Evolutionary conservation across 2,888 invertebrate species (phyloP), one percentile per base, ranked within the genome.

Genomic region (Pseudeuparius sepicola): DNA sequence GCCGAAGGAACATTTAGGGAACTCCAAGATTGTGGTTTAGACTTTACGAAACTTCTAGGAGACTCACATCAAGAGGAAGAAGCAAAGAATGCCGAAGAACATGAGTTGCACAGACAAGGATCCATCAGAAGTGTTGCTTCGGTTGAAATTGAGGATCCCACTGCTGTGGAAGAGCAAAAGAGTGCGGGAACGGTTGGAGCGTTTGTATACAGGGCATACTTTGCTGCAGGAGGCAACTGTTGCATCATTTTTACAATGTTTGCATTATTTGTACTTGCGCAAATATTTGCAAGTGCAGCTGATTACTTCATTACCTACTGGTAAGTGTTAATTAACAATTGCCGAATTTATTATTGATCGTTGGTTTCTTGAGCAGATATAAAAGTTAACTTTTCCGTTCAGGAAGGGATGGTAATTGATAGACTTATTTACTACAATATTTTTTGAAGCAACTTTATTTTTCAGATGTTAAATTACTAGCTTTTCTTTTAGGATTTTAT

Each of bases 281-380:
- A 89, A 62, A 49, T 73, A 4, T 63, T 80, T 30, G 83, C 81
- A 1, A 87, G 86, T n/a, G 72, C 74, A 12, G 75, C 82, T 1
- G 89, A 89, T 57, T 87, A 78, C 64, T 88, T 84, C 66, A 74
- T 87, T 4, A 75, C 82, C 3, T 78, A 73, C 53, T 88, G 86
- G 86, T 78, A 50, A 65, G 63, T 35, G 4, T n/a, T n/a, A n/a
- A n/a, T n/a, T n/a, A n/a, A n/a, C n/a, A n/a, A n/a, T n/a, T n/a
- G n/a, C n/a, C n/a, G n/a, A n/a, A n/a, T n/a, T n/a, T n/a, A n/a
- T n/a, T n/a, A n/a, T n/a, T n/a, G n/a, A n/a, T n/a, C n/a, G n/a
- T n/a, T n/a, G n/a, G n/a, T n/a, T n/a, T n/a, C n/a, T n/a, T n/a
- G n/a, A n/a, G n/a, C n/a, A n/a, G n/a, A n/a, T n/a, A n/a, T n/a